Evolutionary conservation across 2,113 vertebrate species (phyloP).

Genomic region (Daboia siamensis): DNA sequence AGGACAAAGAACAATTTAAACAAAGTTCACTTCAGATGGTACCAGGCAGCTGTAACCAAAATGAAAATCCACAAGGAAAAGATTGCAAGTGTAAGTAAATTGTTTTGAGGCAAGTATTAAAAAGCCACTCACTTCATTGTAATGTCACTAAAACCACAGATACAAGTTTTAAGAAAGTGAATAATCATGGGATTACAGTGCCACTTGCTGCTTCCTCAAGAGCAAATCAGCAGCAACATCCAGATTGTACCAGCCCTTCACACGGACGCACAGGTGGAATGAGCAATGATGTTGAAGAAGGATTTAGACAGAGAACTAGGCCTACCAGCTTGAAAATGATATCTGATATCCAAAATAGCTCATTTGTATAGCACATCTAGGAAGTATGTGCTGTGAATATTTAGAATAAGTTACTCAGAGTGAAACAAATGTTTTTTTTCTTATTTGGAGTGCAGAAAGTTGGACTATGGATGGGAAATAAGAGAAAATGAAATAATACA

Average conservation of each 20-base stretch:
- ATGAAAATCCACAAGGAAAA: not conserved
- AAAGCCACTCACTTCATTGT: not conserved
- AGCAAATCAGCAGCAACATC: constrained; percentile 1
- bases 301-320: no score
- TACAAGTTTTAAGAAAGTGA: not conserved
- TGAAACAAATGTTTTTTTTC: not conserved
- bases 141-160: not conserved
- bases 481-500: not conserved
- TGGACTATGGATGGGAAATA: not conserved
- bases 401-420: not conserved
- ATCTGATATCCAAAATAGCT: not conserved
- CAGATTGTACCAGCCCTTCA: not conserved
- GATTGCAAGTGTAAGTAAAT: not conserved
- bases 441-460: not conserved
- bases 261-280: not conserved
- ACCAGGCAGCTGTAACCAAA: not conserved
- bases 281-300: not conserved
- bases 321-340: not conserved
- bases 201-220: constrained; percentile 13
- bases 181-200: not conserved
- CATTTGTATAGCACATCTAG: not conserved
- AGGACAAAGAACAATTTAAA: constrained; percentile 57
- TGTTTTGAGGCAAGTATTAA: not conserved
- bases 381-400: not conserved
- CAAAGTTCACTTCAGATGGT: not conserved